Percentiles rank a stretch among this genome's conserved stretches.
phyloP scores from a whole-genome alignment of 2,113 vertebrate genomes.

The Rhea americana region DNA sequence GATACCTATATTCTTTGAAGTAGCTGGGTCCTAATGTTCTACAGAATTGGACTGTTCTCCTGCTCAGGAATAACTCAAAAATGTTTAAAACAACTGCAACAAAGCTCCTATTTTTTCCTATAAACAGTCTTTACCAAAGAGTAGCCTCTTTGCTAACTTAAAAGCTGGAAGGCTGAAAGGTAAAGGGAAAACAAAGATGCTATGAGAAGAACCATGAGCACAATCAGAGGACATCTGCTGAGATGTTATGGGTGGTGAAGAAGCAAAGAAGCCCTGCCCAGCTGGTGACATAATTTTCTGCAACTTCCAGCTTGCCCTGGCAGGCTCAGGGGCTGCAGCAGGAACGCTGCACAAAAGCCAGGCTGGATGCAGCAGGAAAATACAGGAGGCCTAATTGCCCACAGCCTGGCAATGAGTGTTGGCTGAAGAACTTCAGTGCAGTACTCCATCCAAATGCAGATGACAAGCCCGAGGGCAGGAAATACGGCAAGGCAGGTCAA shows the following conservation, averaged over 20 bases:
- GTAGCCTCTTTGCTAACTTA: neutral
- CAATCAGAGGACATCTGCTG: slow-evolving; percentile 27
- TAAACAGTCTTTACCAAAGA: neutral
- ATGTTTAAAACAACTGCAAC: neutral
- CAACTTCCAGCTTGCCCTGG: slow-evolving; percentile 49
- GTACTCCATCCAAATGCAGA: slow-evolving; percentile 23
- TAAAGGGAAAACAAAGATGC: slow-evolving; percentile 16
- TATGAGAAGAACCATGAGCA: neutral
- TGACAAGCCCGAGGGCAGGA: neutral
- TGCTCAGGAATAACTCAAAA: neutral
- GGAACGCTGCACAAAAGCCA: slow-evolving; percentile 2
- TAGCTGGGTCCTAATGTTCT: neutral
- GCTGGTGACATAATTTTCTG: slow-evolving; percentile 45
- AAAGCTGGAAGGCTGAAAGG: neutral
- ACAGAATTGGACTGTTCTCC: neutral
- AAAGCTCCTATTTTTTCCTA: neutral
- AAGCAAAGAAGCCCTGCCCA: slow-evolving; percentile 28
- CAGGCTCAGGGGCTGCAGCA: slow-evolving; percentile 44
- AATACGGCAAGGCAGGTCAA: neutral
- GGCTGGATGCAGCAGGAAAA: slow-evolving; percentile 25
- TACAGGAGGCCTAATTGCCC: neutral
- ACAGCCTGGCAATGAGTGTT: neutral
- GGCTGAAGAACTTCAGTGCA: neutral
- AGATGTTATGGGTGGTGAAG: slow-evolving; percentile 11
- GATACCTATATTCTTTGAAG: neutral